phyloP scores from a whole-genome alignment of 2,113 vertebrate genomes.

The Gnathonemus echidnorhynchus region DNA sequence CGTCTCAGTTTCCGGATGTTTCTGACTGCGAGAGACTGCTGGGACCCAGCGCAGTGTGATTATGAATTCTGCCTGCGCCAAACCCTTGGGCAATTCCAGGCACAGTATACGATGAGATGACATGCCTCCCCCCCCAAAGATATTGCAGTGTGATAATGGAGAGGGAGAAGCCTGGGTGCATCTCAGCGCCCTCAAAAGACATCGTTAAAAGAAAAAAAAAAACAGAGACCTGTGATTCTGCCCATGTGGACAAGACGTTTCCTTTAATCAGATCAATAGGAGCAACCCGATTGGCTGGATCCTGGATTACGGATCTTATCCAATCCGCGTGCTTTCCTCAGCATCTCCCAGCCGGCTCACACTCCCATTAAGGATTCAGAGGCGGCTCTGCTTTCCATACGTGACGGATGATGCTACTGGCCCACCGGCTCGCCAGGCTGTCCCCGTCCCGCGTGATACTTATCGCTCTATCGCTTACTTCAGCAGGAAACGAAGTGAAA shows the following conservation, averaged over 20 bases:
- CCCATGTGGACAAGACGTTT: neutral
- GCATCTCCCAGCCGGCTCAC: neutral
- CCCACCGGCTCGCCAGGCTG: neutral
- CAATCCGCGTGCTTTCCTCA: neutral
- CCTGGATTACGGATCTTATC: neutral
- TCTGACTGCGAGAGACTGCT: neutral
- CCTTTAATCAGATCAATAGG: neutral
- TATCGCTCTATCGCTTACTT: neutral
- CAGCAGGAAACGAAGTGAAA: neutral
- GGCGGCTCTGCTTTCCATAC: neutral
- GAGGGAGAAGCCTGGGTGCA: neutral
- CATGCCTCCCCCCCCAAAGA: neutral
- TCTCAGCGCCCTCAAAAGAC: neutral
- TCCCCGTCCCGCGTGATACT: neutral
- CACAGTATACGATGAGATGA: neutral
- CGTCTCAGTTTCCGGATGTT: neutral
- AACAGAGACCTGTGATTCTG: neutral
- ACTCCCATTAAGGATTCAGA: neutral
- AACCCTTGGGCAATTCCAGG: conserved; percentile 4
- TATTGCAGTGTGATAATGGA: neutral
- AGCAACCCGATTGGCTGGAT: neutral
- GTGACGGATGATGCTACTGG: neutral
- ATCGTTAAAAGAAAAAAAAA: neutral
- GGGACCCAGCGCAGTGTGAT: neutral
- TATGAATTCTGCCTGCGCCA: conserved; percentile 4